Percentiles rank a stretch among this genome's conserved stretches.
Conservation (phyloP, 2,888 invertebrate species). For the Malthinus flaveolus region DNA sequence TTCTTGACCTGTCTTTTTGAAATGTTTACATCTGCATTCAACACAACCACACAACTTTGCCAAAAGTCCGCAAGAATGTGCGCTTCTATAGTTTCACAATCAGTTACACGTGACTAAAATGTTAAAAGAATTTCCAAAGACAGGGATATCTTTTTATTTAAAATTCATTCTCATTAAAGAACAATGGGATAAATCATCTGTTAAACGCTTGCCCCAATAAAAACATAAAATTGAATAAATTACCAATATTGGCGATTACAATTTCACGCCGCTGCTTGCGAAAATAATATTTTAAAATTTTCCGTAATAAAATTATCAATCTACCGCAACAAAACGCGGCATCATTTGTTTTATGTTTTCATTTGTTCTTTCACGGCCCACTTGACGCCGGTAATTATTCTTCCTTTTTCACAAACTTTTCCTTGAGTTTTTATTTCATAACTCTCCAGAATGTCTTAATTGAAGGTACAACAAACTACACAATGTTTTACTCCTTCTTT, state of each 20-base stretch:
- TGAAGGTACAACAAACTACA: slow-evolving; percentile 50
- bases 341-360: slow-evolving; percentile 55
- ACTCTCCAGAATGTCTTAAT: slow-evolving; percentile 44
- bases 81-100: slow-evolving; percentile 41
- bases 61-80: slow-evolving; percentile 41
- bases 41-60: slow-evolving; percentile 35
- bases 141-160: slow-evolving; percentile 35
- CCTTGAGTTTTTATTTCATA: slow-evolving; percentile 40
- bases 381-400: slow-evolving; percentile 54
- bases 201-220: slow-evolving; percentile 45
- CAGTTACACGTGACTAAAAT: slow-evolving; percentile 38
- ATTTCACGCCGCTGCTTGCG: slow-evolving; percentile 47
- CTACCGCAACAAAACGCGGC: slow-evolving; percentile 41
- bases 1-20: slow-evolving; percentile 31
- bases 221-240: slow-evolving; percentile 51
- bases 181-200: slow-evolving; percentile 49
- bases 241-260: slow-evolving; percentile 49
- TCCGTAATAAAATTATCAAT: slow-evolving; percentile 38
- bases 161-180: slow-evolving; percentile 37
- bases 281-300: slow-evolving; percentile 47
- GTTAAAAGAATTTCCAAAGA: slow-evolving; percentile 28
- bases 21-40: slow-evolving; percentile 42
- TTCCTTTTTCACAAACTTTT: slow-evolving; percentile 39
- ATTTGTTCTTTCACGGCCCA: slow-evolving; percentile 53
- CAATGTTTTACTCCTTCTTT: slow-evolving; percentile 49